Base-by-base conservation (phyloP, 2,888 invertebrate species). In the Melangyna quadrimaculata region DNA sequence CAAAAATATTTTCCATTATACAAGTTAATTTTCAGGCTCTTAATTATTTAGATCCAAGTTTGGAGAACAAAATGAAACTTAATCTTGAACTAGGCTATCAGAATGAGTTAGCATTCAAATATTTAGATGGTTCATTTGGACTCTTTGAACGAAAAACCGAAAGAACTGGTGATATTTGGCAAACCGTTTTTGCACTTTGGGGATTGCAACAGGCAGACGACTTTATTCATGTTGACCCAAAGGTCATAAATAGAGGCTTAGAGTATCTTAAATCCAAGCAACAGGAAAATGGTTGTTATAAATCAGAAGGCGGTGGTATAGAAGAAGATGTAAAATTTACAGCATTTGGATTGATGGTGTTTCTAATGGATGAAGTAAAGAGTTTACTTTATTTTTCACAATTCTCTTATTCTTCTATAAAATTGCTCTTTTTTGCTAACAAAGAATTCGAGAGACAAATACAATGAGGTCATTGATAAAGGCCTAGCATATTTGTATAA, bases 121-220 rank as follows among this genome's bases (percentile, higher is more conserved):
- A 96, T 83, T 90, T 93, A 0, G 98, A 99, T 91, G 98, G 98
- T 2, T 98, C 98, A 0, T 99, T 98, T 92, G 94, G 96, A 91
- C 94, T 97, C 87, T 97, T 97, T 90, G 0, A 91, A 93, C 9
- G 92, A 93, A 88, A 90, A 0, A 87, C 86, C 0, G 88, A 88
- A 1, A 89, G 88, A 71, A 90, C 93, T 92, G 95, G 97, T 0
- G 97, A 97, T 22, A 94, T 94, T 3, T 96, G 96, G 96, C 91
- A 97, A 84, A 97, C 97, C 0, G 96, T 97, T 0, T 97, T 97
- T 90, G 96, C 97, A 0, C 94, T 95, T 0, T 94, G 95, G 88
- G 95, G 96, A 0, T 95, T 97, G 89, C 93, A 93, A 65, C 95
- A 96, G 96, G 96, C 0, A 93, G 92, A 45, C 3, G 90, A 93